phyloP scores from a whole-genome alignment of 2,797 vertebrate species.

The Taenioides sp. region DNA sequence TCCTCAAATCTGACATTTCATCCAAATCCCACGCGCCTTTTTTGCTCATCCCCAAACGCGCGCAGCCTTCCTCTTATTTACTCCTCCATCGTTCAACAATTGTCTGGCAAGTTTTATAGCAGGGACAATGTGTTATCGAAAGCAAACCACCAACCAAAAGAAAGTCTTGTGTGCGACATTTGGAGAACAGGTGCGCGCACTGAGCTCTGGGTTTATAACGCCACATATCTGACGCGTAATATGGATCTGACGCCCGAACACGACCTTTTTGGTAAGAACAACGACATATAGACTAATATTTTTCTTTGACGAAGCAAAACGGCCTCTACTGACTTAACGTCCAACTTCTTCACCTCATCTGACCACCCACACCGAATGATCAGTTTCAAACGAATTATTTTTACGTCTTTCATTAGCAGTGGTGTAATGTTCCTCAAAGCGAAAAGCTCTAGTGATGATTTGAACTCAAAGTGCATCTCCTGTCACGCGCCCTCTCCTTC shows the following conservation, averaged over 20 bases:
- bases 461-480: slow-evolving; percentile 30
- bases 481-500: slow-evolving; percentile 61
- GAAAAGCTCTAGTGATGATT: background rate
- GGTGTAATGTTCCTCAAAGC: background rate
- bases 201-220: background rate
- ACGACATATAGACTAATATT: background rate
- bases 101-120: background rate
- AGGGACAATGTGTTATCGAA: background rate
- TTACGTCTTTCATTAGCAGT: background rate
- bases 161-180: background rate
- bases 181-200: slow-evolving; percentile 4
- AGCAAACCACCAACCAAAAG: background rate
- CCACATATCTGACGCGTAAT: background rate
- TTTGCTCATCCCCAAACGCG: background rate
- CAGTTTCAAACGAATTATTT: background rate
- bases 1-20: background rate
- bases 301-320: background rate
- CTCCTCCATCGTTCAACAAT: background rate
- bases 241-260: background rate
- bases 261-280: slow-evolving; percentile 1
- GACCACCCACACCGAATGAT: slow-evolving; percentile 3
- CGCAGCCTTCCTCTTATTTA: background rate
- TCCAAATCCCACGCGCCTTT: background rate
- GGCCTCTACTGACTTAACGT: background rate
- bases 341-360: background rate